Base-by-base conservation (phyloP, 2,797 vertebrate species). In the Lateolabrax maculatus region DNA sequence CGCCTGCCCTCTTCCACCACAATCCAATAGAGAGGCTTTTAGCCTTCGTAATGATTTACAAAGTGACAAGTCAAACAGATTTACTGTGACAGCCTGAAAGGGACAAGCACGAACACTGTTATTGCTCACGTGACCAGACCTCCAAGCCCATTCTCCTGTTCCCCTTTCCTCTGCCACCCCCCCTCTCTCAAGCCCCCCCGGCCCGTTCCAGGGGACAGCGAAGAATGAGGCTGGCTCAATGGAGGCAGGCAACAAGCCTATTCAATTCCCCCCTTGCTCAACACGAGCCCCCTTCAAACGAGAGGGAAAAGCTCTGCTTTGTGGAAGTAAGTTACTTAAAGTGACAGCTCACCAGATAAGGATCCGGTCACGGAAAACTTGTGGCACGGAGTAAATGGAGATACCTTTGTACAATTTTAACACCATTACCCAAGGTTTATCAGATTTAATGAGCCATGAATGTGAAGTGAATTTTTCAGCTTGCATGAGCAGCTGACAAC, bases 41-140 rank as follows among this genome's bases (percentile, higher is more conserved):
- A 97, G 97, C 95, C 95, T 94, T 93, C 92, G 90, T 97, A 97
- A 98, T 97, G 95, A 97, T 97, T 98, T 97, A 96, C 95, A 95
- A 96, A 98, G 96, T 95, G 96, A 96, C 96, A 96, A 96, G 95
- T 95, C 95, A 97, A 97, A 97, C 90, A 97, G 96, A 97, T 98
- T 97, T 96, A 96, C 93, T 84, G 89, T 90, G 95, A 96, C 96
- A 96, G 95, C 90, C 92, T 96, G 95, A 97, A 90, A 97, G 94
- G 90, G 93, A 96, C 90, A 93, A 95, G 95, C 93, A 91, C 88
- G 95, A 96, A 96, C 94, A 95, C 95, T 95, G 96, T 95, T 92
- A 95, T 46, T 52, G 85, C 84, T 96, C 93, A 94, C 53, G 69
- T 94, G 93, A 95, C 79, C 82, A 80, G 79, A 89, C 84, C 88